A percentile compares a stretch with the other conserved stretches of the same genome.
These are phyloP conservation scores for Selenia dentaria DNA, from an alignment of 2,888 invertebrate genomes.

Conservation along the genomic window DNA sequence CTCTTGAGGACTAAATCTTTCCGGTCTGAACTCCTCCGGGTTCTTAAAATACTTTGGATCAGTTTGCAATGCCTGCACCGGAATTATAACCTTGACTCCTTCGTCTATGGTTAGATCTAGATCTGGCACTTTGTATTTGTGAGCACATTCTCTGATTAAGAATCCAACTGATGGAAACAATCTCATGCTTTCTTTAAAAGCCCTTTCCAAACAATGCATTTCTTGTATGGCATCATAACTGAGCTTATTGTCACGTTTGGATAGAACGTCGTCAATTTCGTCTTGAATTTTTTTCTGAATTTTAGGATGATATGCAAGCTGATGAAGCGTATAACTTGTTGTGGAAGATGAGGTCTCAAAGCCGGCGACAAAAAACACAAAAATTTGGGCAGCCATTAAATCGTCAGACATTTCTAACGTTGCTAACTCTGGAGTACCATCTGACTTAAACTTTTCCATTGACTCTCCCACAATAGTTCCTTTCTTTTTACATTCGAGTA, in stretches of 20 bases:
- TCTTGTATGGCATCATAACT: slow-evolving; percentile 56
- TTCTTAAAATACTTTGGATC: slow-evolving; percentile 56
- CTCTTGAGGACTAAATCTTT: slow-evolving; percentile 48
- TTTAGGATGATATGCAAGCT: slow-evolving; percentile 53
- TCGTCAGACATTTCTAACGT: slow-evolving; percentile 46
- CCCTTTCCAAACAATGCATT: slow-evolving; percentile 54
- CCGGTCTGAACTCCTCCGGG: slow-evolving; percentile 55
- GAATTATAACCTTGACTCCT: slow-evolving; percentile 49
- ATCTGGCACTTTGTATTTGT: slow-evolving; percentile 52
- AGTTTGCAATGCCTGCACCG: slow-evolving; percentile 54
- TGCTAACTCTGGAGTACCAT: slow-evolving; percentile 44
- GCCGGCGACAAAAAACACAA: slow-evolving; percentile 57
- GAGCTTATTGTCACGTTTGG: slow-evolving; percentile 44
- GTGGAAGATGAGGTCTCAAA: slow-evolving; percentile 61
- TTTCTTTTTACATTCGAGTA: slow-evolving; percentile 50
- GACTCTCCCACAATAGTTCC: slow-evolving; percentile 52
- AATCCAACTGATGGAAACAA: slow-evolving; percentile 61
- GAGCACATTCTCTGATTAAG: slow-evolving; percentile 45
- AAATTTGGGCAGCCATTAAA: slow-evolving; percentile 51
- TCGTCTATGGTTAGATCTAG: slow-evolving; percentile 48
- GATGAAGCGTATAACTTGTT: slow-evolving; percentile 56
- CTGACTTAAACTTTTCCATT: slow-evolving; percentile 44
- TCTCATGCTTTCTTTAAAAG: slow-evolving; percentile 55
- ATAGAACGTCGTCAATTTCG: slow-evolving; percentile 25
- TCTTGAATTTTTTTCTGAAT: slow-evolving; percentile 51